A percentile compares a stretch with the other conserved stretches of the same genome.
These are phyloP conservation scores for Drosophila gunungcola DNA, from an alignment of 1,140 invertebrate species.

Conservation along the genomic window DNA sequence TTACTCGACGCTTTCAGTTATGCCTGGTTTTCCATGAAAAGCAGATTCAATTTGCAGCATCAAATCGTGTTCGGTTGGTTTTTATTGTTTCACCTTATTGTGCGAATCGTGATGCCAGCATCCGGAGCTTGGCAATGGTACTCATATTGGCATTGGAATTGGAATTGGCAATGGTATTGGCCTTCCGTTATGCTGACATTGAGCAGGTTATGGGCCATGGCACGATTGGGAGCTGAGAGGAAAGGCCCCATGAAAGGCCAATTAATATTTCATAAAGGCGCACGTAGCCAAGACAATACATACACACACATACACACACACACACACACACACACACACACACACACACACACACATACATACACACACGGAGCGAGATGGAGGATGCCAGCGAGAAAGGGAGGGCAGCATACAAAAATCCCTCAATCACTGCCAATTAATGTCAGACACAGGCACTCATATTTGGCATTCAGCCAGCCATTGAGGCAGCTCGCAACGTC, in stretches of 20 bases:
- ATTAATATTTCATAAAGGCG: conserved; percentile 83
- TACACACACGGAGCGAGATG: conserved; percentile 14
- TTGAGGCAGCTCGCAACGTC: conserved; percentile 65
- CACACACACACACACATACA: conserved; percentile 27
- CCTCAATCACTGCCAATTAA: conserved; percentile 83
- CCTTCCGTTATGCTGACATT: conserved; percentile 56
- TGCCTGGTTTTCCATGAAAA: conserved; percentile 4
- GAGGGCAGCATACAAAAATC: conserved; percentile 68
- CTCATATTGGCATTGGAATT: conserved; percentile 3
- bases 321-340: conserved; percentile 26
- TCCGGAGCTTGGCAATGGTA: conserved; percentile 7
- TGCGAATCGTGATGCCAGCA: conserved; percentile 41
- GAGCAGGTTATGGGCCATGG: conserved; percentile 64
- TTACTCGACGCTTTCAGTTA: conserved; percentile 2
- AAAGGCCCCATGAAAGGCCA: conserved; percentile 68
- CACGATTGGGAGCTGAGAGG: conserved; percentile 59
- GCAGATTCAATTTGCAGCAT: conserved; percentile 37
- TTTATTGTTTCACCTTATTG: conserved; percentile 49
- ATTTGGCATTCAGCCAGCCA: conserved; percentile 68
- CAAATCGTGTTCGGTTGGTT: conserved; percentile 34
- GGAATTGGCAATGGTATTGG: conserved; percentile 22
- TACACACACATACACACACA: conserved; percentile 27
- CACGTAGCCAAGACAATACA: conserved; percentile 70
- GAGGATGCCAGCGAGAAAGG: conserved; percentile 2
- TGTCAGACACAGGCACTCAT: conserved; percentile 82